These are phyloP conservation scores for Lomographa bimaculata DNA, from an alignment of 2,888 invertebrate genomes.

Conservation along the genomic window DNA sequence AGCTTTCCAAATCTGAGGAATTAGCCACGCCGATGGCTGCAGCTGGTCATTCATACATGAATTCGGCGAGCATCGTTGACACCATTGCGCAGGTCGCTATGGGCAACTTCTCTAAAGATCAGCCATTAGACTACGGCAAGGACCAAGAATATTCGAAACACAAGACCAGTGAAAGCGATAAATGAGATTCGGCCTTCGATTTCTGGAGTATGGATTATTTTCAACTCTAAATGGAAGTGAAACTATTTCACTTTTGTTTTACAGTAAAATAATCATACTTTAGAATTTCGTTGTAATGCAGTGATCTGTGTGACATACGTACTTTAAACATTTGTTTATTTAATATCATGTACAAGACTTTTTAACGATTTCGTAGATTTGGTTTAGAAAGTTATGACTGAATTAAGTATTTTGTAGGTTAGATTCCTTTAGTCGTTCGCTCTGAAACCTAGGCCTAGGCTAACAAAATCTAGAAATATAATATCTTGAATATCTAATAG, in stretches of 20 bases:
- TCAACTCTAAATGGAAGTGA: slow-evolving; percentile 29
- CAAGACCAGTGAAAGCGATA: slow-evolving; percentile 59
- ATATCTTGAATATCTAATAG: no score
- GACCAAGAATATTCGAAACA: slow-evolving; percentile 65
- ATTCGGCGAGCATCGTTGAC: slow-evolving; percentile 65
- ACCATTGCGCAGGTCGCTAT: slow-evolving; percentile 72
- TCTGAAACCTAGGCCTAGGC: no score
- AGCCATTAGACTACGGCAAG: slow-evolving; percentile 68
- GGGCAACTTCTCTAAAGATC: slow-evolving; percentile 71
- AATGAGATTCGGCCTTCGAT: slow-evolving; percentile 42
- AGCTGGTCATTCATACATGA: slow-evolving; percentile 72
- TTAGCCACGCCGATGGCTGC: slow-evolving; percentile 72
- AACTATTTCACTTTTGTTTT: slow-evolving; percentile 19
- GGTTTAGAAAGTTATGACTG: slow-evolving; percentile 13
- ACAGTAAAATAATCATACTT: slow-evolving; percentile 25
- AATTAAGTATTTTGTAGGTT: slow-evolving; percentile 20
- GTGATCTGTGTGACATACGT: slow-evolving; percentile 20
- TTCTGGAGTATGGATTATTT: slow-evolving; percentile 36
- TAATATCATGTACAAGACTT: slow-evolving; percentile 14
- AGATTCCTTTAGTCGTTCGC: slow-evolving; percentile 4
- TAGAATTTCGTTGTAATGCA: slow-evolving; percentile 8
- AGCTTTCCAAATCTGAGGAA: slow-evolving; percentile 84
- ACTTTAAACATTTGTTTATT: slow-evolving; percentile 18
- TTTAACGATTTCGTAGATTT: slow-evolving; percentile 15
- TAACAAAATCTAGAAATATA: no score